phyloP scores from a whole-genome alignment of 2,113 vertebrate genomes.

The Drymodes brunneopygia region DNA sequence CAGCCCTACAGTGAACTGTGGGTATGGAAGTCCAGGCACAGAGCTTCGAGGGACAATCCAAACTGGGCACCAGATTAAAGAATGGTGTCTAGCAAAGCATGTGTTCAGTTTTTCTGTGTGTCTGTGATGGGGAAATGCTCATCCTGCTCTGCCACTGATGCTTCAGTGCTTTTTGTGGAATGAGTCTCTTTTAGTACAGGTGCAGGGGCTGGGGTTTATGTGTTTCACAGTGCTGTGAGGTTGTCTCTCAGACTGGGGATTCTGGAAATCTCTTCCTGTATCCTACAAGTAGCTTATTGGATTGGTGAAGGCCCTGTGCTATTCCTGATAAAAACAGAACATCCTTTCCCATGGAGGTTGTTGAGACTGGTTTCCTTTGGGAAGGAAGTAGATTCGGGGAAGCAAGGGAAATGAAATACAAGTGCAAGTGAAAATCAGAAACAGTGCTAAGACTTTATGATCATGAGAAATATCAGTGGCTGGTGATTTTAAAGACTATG shows the following conservation, averaged over 20 bases:
- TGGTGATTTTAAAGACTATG: neutral
- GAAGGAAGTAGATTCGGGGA: neutral
- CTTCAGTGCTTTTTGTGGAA: neutral
- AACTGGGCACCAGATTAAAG: neutral
- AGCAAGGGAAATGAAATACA: neutral
- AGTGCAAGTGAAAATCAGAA: neutral
- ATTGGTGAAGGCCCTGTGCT: neutral
- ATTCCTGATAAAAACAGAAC: neutral
- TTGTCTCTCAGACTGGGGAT: neutral
- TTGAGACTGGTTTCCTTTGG: neutral
- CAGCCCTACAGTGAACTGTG: neutral
- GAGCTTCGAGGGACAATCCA: neutral
- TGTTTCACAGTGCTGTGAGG: neutral
- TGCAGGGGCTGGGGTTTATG: neutral
- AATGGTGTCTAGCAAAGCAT: neutral
- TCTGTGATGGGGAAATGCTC: neutral
- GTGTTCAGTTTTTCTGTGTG: neutral
- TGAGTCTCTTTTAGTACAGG: neutral
- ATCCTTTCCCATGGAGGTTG: neutral
- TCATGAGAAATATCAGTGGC: neutral
- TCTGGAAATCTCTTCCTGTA: neutral
- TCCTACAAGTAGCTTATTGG: neutral
- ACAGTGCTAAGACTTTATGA: neutral
- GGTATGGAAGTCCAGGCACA: neutral
- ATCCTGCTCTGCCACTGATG: neutral